Evolutionary conservation across 2,113 vertebrate species (phyloP).

Genomic region (Formicarius rufipectus): DNA sequence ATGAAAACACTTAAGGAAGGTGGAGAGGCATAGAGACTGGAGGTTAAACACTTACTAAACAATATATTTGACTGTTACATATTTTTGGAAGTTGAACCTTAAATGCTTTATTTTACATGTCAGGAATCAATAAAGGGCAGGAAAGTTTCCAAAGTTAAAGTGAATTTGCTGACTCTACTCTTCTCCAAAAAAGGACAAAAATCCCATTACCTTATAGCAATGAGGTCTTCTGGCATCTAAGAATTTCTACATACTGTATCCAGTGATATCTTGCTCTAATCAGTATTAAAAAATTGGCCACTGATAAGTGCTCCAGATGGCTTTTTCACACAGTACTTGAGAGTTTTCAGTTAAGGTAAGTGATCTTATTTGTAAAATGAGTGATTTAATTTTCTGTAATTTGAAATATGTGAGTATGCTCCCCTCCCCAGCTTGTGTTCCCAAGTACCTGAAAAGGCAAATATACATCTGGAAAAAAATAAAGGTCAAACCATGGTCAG

Average conservation of each 20-base stretch:
- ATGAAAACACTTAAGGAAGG: neutral
- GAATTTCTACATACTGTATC: neutral
- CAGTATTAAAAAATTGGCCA: neutral
- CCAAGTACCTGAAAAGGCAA: neutral
- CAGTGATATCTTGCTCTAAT: neutral
- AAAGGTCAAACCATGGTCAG: neutral
- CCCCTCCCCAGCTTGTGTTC: neutral
- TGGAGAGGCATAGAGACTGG: neutral
- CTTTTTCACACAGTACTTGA: neutral
- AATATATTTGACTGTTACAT: neutral
- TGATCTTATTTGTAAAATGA: neutral
- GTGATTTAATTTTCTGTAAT: neutral
- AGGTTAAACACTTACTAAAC: neutral
- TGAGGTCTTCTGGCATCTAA: neutral
- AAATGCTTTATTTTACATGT: neutral
- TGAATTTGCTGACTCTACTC: neutral
- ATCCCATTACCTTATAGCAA: neutral
- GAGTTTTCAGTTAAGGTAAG: neutral
- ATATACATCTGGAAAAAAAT: neutral
- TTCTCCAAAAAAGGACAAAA: neutral
- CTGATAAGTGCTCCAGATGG: neutral
- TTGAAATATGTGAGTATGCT: neutral
- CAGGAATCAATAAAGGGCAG: neutral
- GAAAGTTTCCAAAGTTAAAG: neutral
- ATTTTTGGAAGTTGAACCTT: neutral